phyloP scores from a whole-genome alignment of 2,113 vertebrate species.

The Stomatorhinus ivindoensis region DNA sequence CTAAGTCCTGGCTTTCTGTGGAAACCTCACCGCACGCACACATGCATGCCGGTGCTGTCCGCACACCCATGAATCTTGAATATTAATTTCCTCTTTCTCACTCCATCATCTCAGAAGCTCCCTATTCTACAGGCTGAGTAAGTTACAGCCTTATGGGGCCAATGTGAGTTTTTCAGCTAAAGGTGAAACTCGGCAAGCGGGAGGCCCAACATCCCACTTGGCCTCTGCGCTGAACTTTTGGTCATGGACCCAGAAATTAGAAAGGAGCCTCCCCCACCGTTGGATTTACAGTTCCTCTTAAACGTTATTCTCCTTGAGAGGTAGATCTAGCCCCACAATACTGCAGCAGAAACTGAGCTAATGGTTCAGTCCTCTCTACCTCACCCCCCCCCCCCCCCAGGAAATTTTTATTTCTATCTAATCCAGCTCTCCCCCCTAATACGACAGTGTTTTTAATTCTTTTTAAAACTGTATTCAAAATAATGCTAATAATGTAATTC shows the following conservation, averaged over 20 bases:
- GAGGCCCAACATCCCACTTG: neutral
- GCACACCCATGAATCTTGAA: neutral
- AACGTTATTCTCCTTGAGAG: neutral
- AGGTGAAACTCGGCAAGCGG: neutral
- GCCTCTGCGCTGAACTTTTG: neutral
- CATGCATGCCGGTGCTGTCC: neutral
- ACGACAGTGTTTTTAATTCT: neutral
- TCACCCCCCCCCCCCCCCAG: neutral
- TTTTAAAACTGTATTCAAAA: neutral
- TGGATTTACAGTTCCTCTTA: neutral
- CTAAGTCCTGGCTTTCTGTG: neutral
- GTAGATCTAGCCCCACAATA: neutral
- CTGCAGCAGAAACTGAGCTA: neutral
- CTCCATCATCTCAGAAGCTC: neutral
- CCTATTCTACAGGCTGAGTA: neutral
- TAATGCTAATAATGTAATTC: neutral
- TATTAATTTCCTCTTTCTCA: constrained; percentile 9
- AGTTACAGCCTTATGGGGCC: neutral
- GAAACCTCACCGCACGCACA: neutral
- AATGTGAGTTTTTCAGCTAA: neutral
- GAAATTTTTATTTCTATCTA: neutral
- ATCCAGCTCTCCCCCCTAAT: neutral
- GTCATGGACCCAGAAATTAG: neutral
- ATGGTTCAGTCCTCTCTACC: neutral
- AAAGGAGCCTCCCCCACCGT: neutral